A percentile compares a stretch with the other conserved stretches of the same genome.
These are phyloP conservation scores for Psophia crepitans DNA, from an alignment of 2,113 vertebrate genomes.

Conservation along the genomic window DNA sequence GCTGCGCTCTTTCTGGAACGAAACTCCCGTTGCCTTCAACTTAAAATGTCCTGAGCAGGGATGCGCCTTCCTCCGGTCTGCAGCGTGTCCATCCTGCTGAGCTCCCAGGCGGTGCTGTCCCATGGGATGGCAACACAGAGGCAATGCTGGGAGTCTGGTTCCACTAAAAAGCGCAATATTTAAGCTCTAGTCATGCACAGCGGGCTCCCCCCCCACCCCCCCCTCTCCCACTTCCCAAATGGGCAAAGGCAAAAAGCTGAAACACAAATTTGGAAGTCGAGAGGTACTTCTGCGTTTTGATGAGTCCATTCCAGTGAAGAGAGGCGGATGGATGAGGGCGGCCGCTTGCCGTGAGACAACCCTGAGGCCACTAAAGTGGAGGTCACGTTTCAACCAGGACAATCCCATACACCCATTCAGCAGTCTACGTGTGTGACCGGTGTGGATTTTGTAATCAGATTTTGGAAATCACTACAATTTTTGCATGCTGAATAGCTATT, in stretches of 20 bases:
- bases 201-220: fast-evolving
- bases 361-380: neutral
- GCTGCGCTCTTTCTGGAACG: neutral
- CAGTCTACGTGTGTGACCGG: neutral
- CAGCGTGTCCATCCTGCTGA: neutral
- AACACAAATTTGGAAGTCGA: neutral
- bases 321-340: neutral
- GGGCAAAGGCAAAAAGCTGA: neutral
- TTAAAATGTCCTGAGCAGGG: neutral
- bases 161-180: neutral
- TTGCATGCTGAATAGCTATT: conserved; percentile 85
- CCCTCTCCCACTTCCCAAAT: neutral
- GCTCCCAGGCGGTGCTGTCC: fast-evolving
- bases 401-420: neutral
- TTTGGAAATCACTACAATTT: conserved; percentile 74
- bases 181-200: neutral
- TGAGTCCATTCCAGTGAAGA: neutral
- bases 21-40: neutral
- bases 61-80: fast-evolving
- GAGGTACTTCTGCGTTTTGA: neutral
- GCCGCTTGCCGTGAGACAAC: neutral
- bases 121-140: fast-evolving
- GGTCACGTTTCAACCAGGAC: neutral
- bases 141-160: neutral
- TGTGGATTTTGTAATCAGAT: conserved; percentile 45